These are phyloP conservation scores for Adrianichthys oophorus DNA, from an alignment of 2,797 vertebrate genomes.

Conservation along the genomic window DNA sequence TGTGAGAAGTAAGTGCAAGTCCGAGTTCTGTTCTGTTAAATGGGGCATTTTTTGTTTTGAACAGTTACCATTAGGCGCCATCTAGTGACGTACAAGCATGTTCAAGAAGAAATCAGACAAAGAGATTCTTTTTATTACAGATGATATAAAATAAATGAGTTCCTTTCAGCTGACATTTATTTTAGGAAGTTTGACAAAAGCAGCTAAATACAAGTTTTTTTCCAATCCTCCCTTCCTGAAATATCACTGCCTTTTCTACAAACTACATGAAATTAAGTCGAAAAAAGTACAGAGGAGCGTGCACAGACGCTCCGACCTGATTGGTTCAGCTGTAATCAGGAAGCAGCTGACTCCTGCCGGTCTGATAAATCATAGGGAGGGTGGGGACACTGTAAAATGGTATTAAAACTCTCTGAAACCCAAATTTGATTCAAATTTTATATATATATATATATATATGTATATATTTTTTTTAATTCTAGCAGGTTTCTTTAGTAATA, in stretches of 20 bases:
- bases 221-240: constrained; percentile 56
- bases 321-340: too few relatives aligned
- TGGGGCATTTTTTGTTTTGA: too few relatives aligned
- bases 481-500: too few relatives aligned
- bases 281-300: constrained; percentile 48
- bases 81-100: neutral
- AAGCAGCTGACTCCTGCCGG: too few relatives aligned
- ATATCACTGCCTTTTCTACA: constrained; percentile 64
- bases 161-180: constrained; percentile 88
- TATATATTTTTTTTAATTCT: too few relatives aligned
- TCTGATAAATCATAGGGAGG: too few relatives aligned
- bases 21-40: too few relatives aligned
- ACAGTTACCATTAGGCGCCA: neutral
- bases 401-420: too few relatives aligned
- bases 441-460: too few relatives aligned
- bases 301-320: constrained; percentile 6
- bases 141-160: constrained; percentile 95
- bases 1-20: too few relatives aligned
- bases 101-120: constrained; percentile 72
- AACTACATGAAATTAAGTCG: constrained; percentile 62
- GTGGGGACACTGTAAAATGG: too few relatives aligned
- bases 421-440: too few relatives aligned
- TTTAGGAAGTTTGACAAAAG: constrained; percentile 81
- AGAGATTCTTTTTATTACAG: constrained; percentile 93
- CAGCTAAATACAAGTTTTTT: constrained; percentile 70